Percentiles rank a stretch among this genome's conserved stretches.
Conservation (phyloP, 1,140 invertebrate species). For the Leptonema lineaticorne region DNA sequence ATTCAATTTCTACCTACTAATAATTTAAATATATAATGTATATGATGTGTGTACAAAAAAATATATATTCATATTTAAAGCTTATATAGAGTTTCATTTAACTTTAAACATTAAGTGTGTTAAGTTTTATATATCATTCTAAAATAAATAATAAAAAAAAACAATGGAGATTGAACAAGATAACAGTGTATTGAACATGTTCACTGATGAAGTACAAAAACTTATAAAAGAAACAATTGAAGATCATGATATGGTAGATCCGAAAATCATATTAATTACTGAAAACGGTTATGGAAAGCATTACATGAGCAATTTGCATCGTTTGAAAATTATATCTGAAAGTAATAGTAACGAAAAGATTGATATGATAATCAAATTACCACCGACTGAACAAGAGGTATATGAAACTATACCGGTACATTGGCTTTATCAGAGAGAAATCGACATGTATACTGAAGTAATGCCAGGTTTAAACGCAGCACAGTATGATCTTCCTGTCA, state of each 20-base stretch:
- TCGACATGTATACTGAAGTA: constrained; percentile 45
- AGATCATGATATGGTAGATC: not conserved
- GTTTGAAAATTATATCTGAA: not conserved
- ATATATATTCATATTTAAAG: too few species aligned
- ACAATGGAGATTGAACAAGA: too few species aligned
- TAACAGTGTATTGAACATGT: too few species aligned
- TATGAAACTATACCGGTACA: not conserved
- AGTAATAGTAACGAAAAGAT: not conserved
- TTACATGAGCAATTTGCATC: not conserved
- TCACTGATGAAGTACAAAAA: not conserved
- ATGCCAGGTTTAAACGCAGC: constrained; percentile 46
- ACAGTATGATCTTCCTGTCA: constrained; percentile 43
- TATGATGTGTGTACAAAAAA: too few species aligned
- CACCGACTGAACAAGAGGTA: not conserved
- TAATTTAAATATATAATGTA: too few species aligned
- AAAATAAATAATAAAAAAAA: too few species aligned
- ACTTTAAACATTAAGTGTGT: too few species aligned
- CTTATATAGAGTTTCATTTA: too few species aligned
- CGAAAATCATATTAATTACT: not conserved
- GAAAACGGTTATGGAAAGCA: not conserved
- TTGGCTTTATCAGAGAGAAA: constrained; percentile 44
- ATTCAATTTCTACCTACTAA: too few species aligned
- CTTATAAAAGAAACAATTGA: not conserved
- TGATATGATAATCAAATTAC: not conserved
- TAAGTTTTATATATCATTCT: too few species aligned